Conservation (phyloP, 2,113 vertebrate species). For the Cyprinodon tularosa region DNA sequence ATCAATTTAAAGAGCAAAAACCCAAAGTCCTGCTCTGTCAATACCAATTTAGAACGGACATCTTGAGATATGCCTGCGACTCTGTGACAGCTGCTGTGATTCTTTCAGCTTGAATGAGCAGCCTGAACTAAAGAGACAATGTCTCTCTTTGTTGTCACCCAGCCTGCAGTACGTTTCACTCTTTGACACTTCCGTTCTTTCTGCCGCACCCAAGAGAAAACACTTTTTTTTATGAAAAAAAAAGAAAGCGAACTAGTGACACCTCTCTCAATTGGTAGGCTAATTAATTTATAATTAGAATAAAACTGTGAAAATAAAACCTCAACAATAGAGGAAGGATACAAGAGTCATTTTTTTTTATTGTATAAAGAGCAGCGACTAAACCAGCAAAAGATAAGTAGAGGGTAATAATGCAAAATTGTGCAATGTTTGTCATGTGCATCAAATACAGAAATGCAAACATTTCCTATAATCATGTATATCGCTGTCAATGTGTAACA, state of each 20-base stretch:
- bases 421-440: neutral
- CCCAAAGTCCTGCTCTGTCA: slow-evolving; percentile 7
- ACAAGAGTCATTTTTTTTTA: neutral
- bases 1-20: slow-evolving; percentile 29
- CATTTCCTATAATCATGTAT: neutral
- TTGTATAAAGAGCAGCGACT: no score
- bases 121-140: neutral
- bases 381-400: no score
- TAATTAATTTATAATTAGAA: neutral
- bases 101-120: slow-evolving; percentile 19
- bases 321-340: neutral
- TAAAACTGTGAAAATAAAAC: neutral
- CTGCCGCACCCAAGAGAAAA: neutral
- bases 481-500: no score
- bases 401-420: no score
- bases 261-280: no score
- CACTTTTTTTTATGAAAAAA: neutral
- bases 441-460: no score
- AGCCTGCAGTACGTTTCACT: slow-evolving; percentile 8
- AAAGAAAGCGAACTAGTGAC: neutral
- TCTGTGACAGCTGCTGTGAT: slow-evolving; percentile 5
- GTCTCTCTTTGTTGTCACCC: slow-evolving; percentile 5
- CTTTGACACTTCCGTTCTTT: slow-evolving; percentile 2
- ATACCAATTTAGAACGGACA: slow-evolving; percentile 12
- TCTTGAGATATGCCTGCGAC: slow-evolving; percentile 3